These are phyloP conservation scores for Emydura subglobosa DNA, from an alignment of 2,113 vertebrate genomes.

Conservation along the genomic window DNA sequence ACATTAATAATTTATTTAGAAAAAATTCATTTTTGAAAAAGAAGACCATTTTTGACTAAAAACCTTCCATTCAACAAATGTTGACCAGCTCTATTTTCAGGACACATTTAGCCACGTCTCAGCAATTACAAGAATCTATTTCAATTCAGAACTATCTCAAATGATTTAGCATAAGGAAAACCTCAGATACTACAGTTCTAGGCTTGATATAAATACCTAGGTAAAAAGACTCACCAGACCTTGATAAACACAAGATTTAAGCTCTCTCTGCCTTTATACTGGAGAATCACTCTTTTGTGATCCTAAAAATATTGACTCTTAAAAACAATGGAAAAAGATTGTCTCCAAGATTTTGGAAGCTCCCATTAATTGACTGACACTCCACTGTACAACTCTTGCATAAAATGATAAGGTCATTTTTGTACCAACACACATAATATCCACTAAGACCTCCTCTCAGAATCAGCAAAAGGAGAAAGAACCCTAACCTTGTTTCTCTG, in stretches of 20 bases:
- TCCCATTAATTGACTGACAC: not conserved
- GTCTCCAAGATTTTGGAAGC: not conserved
- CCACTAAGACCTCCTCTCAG: not conserved
- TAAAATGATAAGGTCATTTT: not conserved
- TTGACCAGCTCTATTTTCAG: not conserved
- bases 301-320: not conserved
- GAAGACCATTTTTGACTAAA: not conserved
- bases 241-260: not conserved
- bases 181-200: not conserved
- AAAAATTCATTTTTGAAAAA: not conserved
- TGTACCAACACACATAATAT: accelerated
- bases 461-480: not conserved
- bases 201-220: not conserved
- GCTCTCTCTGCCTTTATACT: not conserved
- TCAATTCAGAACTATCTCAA: not conserved
- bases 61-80: not conserved
- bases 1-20: not conserved
- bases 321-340: not conserved
- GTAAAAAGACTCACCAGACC: not conserved
- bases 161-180: not conserved
- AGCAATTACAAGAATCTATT: not conserved
- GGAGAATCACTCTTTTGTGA: not conserved
- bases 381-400: not conserved
- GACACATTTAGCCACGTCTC: not conserved
- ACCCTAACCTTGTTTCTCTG: not conserved